Percentiles rank a stretch among this genome's conserved stretches.
Conservation (phyloP, 2,888 invertebrate genomes). For the Callimorpha dominula region DNA sequence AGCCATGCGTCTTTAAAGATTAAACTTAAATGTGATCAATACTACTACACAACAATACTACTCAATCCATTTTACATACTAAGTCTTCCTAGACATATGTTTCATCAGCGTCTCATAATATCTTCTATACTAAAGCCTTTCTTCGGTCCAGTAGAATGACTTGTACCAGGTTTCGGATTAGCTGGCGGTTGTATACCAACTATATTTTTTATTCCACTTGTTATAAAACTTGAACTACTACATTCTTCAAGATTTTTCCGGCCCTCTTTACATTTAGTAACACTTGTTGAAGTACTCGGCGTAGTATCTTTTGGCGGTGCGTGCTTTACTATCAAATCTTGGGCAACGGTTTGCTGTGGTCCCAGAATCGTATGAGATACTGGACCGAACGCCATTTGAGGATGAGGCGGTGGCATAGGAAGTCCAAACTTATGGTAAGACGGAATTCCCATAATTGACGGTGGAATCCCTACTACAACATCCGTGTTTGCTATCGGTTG, state of each 20-base stretch:
- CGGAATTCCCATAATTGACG: conserved; percentile 79
- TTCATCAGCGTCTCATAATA: conserved; percentile 93
- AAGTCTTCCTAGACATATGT: conserved; percentile 23
- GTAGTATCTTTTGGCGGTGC: conserved; percentile 80
- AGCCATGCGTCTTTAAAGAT: conserved; percentile 22
- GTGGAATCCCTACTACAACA: conserved; percentile 75
- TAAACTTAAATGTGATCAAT: conserved; percentile 36
- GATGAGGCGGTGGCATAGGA: conserved; percentile 80
- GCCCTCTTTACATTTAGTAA: conserved; percentile 72
- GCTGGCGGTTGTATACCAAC: conserved; percentile 81
- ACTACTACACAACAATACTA: conserved; percentile 34
- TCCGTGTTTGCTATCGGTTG: conserved; percentile 69
- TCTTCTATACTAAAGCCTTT: conserved; percentile 97
- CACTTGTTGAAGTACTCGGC: conserved; percentile 74
- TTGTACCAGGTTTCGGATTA: conserved; percentile 84
- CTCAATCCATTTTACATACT: conserved; percentile 39
- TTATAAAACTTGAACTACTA: conserved; percentile 74
- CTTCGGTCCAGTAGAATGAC: conserved; percentile 88
- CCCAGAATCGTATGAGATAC: conserved; percentile 76
- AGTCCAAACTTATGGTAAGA: conserved; percentile 82
- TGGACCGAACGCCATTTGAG: conserved; percentile 77
- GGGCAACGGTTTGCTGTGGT: conserved; percentile 83
- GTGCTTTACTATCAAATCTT: conserved; percentile 85
- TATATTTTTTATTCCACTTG: conserved; percentile 83
- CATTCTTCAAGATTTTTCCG: conserved; percentile 67